A percentile compares a stretch with the other conserved stretches of the same genome.
Evolutionary conservation across 2,113 vertebrate species (phyloP).

Genomic region (Cebidichthys violaceus): DNA sequence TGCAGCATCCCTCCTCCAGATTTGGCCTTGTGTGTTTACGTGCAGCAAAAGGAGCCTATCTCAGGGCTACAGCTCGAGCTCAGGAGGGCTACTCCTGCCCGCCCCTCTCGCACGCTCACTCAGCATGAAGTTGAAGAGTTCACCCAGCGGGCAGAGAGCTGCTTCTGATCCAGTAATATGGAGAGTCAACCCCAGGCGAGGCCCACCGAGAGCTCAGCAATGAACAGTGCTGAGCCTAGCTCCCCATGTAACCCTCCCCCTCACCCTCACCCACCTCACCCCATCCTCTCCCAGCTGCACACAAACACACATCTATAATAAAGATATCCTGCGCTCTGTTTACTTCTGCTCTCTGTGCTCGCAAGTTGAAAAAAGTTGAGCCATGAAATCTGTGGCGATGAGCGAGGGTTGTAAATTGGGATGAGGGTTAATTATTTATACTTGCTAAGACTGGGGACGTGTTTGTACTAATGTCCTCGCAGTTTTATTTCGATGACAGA

Average conservation of each 20-base stretch:
- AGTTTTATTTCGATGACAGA: slow-evolving; percentile 2
- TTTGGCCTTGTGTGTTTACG: slow-evolving; percentile 61
- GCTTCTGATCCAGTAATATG: slow-evolving; percentile 63
- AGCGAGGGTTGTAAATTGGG: not conserved
- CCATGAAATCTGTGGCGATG: slow-evolving; percentile 36
- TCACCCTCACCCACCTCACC: not conserved
- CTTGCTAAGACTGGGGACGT: not conserved
- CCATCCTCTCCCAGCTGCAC: slow-evolving; percentile 5
- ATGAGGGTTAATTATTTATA: slow-evolving; percentile 41
- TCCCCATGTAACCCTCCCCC: not conserved
- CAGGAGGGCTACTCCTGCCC: slow-evolving; percentile 50
- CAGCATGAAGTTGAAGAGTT: slow-evolving; percentile 78
- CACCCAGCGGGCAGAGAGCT: slow-evolving; percentile 67
- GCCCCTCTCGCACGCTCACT: slow-evolving; percentile 31
- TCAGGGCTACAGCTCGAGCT: slow-evolving; percentile 59
- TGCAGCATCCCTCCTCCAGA: slow-evolving; percentile 63
- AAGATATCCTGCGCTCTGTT: slow-evolving; percentile 35
- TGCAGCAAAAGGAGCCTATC: slow-evolving; percentile 53
- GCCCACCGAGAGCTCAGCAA: slow-evolving; percentile 49
- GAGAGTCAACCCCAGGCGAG: slow-evolving; percentile 59
- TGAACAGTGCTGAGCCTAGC: slow-evolving; percentile 49
- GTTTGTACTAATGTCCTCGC: not conserved
- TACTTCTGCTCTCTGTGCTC: not conserved
- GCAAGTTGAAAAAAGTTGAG: slow-evolving; percentile 26
- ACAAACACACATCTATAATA: slow-evolving; percentile 30